Base-by-base conservation (phyloP, 2,113 vertebrate genomes). In the Podarcis cretensis region DNA sequence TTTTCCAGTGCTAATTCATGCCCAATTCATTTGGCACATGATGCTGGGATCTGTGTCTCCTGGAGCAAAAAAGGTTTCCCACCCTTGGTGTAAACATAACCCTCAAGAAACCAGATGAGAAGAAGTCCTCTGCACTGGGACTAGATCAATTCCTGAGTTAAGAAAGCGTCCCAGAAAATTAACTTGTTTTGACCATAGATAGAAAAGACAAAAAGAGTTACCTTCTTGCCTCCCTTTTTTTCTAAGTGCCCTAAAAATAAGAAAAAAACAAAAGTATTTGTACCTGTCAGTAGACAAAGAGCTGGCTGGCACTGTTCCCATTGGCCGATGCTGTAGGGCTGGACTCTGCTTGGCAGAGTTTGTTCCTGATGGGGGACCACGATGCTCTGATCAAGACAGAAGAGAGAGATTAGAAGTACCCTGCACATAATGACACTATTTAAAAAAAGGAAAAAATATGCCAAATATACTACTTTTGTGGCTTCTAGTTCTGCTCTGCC, bases 331-430 rank as follows among this genome's bases (percentile, higher is more conserved):
- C 89, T 98, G 98, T 1, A 96, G 94, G 2, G 98, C 98, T 0
- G 99, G 99, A 88, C 99, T 99, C 92, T 99, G 98, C 94, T 97
- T 97, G 93, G 98, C 98, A 0, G 99, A 99, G 93, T 99, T 99
- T 35, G 98, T 97, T 95, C 98, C 98, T 4, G 99, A 99, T 0
- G 98, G 97, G 87, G 99, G 98, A 65, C 98, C 97, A 3, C 96
- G 98, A 89, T 98, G 98, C 85, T 99, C 98, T 97, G 89, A 84
- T 80, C 94, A 79, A 95, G 40, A 79, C 90, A 94, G 90, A 93
- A 85, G 77, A 1, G 1, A 0, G 65, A 2, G 32, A 84, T 92
- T 82, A 92, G 59, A 81, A 48, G 79, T 27, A 48, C 1, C 37
- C 27, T 30, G n/a, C 4, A 1, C 1, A 27, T 0, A 1, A 1